Conservation (phyloP, 35 echinoderm and acorn worm genomes). For the Apostichopus japonicus region DNA sequence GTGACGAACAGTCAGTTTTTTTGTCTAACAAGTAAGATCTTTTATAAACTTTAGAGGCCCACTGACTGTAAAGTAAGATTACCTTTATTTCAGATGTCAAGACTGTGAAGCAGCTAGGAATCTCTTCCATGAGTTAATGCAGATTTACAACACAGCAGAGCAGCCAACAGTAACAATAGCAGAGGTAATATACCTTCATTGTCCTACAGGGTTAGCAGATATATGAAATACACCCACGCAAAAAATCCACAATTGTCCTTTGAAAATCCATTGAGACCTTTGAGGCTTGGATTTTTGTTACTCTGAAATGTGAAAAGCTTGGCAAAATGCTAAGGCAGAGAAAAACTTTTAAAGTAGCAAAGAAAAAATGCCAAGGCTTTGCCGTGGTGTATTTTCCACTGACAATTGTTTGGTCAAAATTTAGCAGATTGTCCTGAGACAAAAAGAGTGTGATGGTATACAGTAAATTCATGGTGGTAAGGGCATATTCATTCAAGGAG, state of each 20-base stretch:
- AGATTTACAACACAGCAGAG: conserved; percentile 70
- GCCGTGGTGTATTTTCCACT: too few species aligned
- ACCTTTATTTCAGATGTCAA: conserved; percentile 33
- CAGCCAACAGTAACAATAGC: conserved; percentile 57
- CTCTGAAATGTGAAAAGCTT: neutral
- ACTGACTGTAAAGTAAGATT: neutral
- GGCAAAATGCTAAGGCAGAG: too few species aligned
- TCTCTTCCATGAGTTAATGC: conserved; percentile 56
- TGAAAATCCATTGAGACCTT: neutral
- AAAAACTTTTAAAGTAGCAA: too few species aligned
- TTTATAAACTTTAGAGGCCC: neutral
- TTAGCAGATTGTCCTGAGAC: too few species aligned
- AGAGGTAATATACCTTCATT: conserved; percentile 50
- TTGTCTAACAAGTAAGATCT: neutral
- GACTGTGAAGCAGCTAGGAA: conserved; percentile 16
- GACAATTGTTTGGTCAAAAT: too few species aligned
- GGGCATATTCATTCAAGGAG: too few species aligned
- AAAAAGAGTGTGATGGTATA: too few species aligned
- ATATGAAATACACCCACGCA: too few species aligned
- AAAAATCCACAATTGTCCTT: neutral
- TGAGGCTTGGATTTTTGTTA: neutral
- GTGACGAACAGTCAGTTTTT: neutral
- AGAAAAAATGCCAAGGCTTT: too few species aligned
- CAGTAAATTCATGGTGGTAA: too few species aligned
- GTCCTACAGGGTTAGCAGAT: neutral